Conservation (phyloP, 2,797 vertebrate genomes). For the Anabacerthia variegaticeps region DNA sequence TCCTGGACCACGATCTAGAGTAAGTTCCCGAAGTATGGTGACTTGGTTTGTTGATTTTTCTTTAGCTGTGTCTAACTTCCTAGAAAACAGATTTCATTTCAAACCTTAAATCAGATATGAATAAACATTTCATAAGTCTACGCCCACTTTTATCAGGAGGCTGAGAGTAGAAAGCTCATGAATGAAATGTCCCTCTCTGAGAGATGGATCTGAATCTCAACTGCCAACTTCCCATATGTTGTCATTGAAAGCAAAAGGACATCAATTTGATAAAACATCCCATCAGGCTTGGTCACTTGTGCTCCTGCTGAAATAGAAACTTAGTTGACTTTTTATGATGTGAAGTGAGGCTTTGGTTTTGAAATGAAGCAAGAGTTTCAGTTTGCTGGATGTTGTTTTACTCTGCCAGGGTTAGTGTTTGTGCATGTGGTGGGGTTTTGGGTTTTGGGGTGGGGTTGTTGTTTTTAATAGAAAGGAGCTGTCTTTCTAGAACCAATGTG, state of each 20-base stretch:
- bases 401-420: neutral
- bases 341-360: neutral
- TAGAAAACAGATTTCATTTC: neutral
- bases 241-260: neutral
- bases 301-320: neutral
- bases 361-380: neutral
- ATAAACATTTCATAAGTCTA: neutral
- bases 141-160: neutral
- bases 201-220: neutral
- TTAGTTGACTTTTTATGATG: neutral
- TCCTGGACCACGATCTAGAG: slow-evolving; percentile 89
- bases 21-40: slow-evolving; percentile 41
- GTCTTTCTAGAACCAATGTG: neutral
- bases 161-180: neutral
- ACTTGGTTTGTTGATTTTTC: neutral
- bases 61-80: neutral
- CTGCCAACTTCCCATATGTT: neutral
- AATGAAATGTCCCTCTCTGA: neutral
- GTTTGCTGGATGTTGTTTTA: neutral
- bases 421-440: neutral
- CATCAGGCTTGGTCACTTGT: neutral
- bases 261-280: neutral
- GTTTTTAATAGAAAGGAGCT: neutral
- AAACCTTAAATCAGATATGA: neutral
- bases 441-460: neutral